Conservation (phyloP, 2,888 invertebrate genomes). For the Ferrisia virgata region DNA sequence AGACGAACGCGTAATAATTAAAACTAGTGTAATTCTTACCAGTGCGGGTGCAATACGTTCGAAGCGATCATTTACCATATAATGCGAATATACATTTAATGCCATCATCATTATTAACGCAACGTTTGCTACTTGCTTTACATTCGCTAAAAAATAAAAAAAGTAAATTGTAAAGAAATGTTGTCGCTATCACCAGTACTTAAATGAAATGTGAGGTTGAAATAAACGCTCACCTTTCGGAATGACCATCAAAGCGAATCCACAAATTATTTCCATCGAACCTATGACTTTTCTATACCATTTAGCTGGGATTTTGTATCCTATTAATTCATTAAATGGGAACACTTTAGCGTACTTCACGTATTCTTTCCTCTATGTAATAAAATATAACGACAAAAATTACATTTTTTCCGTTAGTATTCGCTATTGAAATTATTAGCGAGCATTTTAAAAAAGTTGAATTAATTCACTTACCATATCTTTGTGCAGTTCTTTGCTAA, state of each 20-base stretch:
- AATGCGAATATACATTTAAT: conserved; percentile 87
- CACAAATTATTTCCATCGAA: conserved; percentile 78
- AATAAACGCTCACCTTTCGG: conserved; percentile 67
- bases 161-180: conserved; percentile 3
- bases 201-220: too few species aligned
- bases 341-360: conserved; percentile 96
- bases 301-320: conserved; percentile 86
- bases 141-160: conserved; percentile 68
- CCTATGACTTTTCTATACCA: conserved; percentile 86
- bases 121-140: conserved; percentile 86
- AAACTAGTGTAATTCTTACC: conserved; percentile 58
- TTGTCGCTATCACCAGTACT: too few species aligned
- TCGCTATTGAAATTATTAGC: neutral
- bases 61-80: conserved; percentile 87
- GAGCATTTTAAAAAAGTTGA: neutral
- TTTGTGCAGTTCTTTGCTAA: conserved; percentile 93
- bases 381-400: neutral
- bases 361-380: conserved; percentile 78
- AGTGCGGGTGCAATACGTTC: conserved; percentile 85
- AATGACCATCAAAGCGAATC: conserved; percentile 74
- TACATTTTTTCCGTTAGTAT: too few species aligned
- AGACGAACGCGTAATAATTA: neutral
- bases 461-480: conserved; percentile 74
- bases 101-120: conserved; percentile 79
- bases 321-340: conserved; percentile 74